Evolutionary conservation across 2,797 vertebrate genomes (phyloP).

Genomic region (Chelmon rostratus): DNA sequence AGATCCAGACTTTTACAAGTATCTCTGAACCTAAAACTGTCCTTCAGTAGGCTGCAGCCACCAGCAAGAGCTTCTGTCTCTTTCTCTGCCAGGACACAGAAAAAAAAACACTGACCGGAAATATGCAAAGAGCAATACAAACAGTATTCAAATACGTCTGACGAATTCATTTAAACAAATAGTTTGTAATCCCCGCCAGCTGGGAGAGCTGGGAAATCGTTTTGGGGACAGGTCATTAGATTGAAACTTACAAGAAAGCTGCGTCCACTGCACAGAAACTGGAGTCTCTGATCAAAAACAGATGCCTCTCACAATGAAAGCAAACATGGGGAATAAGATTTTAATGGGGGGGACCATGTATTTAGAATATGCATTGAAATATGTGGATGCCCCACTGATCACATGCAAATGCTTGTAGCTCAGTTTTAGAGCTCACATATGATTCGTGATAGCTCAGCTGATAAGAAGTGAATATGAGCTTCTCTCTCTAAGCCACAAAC

Average conservation of each 20-base stretch:
- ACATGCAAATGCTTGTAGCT: background rate
- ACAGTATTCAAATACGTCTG: constrained; percentile 79
- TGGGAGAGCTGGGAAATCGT: constrained; percentile 21
- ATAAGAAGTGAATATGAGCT: background rate
- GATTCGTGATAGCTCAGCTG: background rate
- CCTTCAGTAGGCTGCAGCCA: background rate
- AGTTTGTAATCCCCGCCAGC: constrained; percentile 20
- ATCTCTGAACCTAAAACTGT: background rate
- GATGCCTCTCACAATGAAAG: background rate
- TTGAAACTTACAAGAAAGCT: constrained; percentile 14
- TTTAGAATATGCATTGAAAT: background rate
- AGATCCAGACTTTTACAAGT: constrained; percentile 2
- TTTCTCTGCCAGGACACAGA: constrained; percentile 13
- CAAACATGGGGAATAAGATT: background rate
- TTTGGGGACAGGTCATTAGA: constrained; percentile 5
- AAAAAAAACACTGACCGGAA: constrained; percentile 53
- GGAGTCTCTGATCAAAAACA: background rate
- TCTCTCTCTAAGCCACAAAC: background rate
- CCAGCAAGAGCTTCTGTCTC: constrained; percentile 14
- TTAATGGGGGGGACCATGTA: background rate
- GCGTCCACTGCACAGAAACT: background rate
- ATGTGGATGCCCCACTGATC: background rate
- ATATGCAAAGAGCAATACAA: constrained; percentile 81
- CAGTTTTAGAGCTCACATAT: background rate
- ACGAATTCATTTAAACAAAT: constrained; percentile 80